Conservation (phyloP, 2,888 invertebrate species). For the Dendrolimus houi region DNA sequence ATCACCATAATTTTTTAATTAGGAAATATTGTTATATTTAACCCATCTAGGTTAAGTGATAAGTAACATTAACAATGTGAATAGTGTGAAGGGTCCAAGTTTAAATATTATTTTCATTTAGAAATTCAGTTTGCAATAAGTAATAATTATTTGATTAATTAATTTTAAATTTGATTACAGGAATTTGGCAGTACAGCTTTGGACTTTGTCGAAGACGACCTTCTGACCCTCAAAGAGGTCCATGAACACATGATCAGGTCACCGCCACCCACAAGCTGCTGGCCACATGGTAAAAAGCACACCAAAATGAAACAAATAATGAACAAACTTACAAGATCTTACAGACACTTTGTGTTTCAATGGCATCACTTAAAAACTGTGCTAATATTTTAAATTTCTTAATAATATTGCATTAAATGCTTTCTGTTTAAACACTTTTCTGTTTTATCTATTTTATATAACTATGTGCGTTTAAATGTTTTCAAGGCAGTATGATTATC, state of each 20-base stretch:
- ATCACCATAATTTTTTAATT: too few relatives aligned
- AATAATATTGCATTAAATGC: conserved; percentile 7
- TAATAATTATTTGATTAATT: too few relatives aligned
- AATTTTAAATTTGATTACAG: conserved; percentile 29
- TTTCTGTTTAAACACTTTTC: too few relatives aligned
- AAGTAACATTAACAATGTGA: too few relatives aligned
- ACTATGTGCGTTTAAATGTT: too few relatives aligned
- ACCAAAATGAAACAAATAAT: neutral
- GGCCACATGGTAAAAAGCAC: conserved; percentile 75
- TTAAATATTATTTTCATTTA: too few relatives aligned
- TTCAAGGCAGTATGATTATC: too few relatives aligned
- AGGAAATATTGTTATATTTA: too few relatives aligned
- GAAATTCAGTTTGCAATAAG: too few relatives aligned
- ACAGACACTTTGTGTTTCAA: neutral
- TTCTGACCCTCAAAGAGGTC: conserved; percentile 84
- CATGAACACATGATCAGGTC: conserved; percentile 90
- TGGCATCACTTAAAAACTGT: neutral
- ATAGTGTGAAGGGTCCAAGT: too few relatives aligned
- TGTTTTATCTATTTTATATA: too few relatives aligned
- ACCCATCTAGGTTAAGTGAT: too few relatives aligned
- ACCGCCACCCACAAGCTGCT: conserved; percentile 84
- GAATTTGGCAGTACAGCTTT: conserved; percentile 68
- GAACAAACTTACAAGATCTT: neutral
- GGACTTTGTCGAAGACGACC: conserved; percentile 79
- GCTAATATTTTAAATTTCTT: conserved; percentile 8